Evolutionary conservation across 2,888 invertebrate species (phyloP), one percentile per base, ranked within the genome.

Genomic region (Ptycholaimellus sp.): DNA sequence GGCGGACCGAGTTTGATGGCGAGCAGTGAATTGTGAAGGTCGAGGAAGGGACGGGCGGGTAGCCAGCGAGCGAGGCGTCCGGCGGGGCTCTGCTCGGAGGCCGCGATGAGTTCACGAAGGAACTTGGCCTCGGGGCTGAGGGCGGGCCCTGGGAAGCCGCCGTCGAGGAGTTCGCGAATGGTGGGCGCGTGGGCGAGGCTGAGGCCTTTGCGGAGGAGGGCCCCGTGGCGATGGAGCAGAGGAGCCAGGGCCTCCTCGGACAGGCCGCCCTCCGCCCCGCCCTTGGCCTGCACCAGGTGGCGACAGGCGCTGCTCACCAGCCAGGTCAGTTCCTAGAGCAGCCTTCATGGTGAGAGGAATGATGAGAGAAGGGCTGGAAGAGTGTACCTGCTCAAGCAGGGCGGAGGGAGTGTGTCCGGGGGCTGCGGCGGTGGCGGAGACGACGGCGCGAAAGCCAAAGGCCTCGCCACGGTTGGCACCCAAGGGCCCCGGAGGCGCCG

Each of bases 61-160:
- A 93, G 64, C 87, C 90, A 93, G 55, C 79, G 73, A 1, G 87
- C 85, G 45, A 93, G 65, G 37, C 87, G 70, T 3, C 83, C 87
- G 1, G 93, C 90, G 51, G 73, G 72, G 2, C 81, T 79, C 9
- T 76, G 77, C 17, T 76, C 72, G 0, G 74, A 73, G 39, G 82
- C 80, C 23, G 73, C 70, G 35, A 93, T 81, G 57, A 90, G 80
- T 58, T 90, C 87, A 40, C 78, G 28, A 9, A 64, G 68, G 33
- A 61, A 62, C 46, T 68, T 73, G 13, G 62, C 64, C 27, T 61
- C 64, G 9, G 38, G 41, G 23, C 44, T 46, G 36, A 49, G 41
- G 38, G 42, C 42, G 40, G 27, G 60, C 58, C 13, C 74, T 74
- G 62, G 75, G 74, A 23, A 78, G 76, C 48, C 79, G 66, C 59